Percentiles rank a stretch among this genome's conserved stretches.
Conservation (phyloP, 2,113 vertebrate genomes). For the Aspiorhynchus laticeps region DNA sequence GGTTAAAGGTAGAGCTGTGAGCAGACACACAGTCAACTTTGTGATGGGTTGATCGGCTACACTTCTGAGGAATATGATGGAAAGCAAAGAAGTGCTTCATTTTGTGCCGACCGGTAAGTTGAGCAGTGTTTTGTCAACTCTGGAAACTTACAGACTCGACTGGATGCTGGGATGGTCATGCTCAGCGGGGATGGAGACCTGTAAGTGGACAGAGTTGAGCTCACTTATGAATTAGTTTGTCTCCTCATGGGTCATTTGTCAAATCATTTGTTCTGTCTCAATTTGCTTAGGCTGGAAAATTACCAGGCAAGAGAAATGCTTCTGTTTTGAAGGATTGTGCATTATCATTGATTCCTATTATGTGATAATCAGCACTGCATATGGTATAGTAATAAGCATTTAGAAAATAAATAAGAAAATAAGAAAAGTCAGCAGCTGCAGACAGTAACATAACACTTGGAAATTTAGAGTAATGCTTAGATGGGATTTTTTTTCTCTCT, state of each 20-base stretch:
- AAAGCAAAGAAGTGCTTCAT: constrained; percentile 67
- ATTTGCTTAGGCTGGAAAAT: constrained; percentile 60
- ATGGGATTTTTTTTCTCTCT: not conserved
- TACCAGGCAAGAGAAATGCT: constrained; percentile 63
- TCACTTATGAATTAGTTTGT: not conserved
- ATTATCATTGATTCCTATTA: not conserved
- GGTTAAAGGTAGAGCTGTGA: constrained; percentile 51
- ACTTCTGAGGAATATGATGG: constrained; percentile 67
- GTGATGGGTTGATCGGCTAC: constrained; percentile 69
- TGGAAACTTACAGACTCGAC: not conserved
- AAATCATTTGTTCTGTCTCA: constrained; percentile 55
- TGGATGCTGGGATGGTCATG: not conserved
- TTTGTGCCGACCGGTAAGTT: constrained; percentile 75
- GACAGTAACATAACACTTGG: not conserved
- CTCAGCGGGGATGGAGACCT: constrained; percentile 9
- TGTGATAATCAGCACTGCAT: not conserved
- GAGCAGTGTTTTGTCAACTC: constrained; percentile 45
- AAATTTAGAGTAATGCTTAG: not conserved
- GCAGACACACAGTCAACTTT: constrained; percentile 27
- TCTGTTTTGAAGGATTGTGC: constrained; percentile 46
- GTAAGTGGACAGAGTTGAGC: not conserved
- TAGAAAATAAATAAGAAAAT: not conserved
- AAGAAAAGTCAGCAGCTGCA: not conserved
- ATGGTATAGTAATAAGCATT: not conserved
- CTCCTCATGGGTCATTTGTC: constrained; percentile 19